Percentiles rank a stretch among this genome's conserved stretches.
These are phyloP conservation scores for Macrotrachela quadricornifera DNA, from an alignment of 1,140 invertebrate genomes.

Conservation along the genomic window DNA sequence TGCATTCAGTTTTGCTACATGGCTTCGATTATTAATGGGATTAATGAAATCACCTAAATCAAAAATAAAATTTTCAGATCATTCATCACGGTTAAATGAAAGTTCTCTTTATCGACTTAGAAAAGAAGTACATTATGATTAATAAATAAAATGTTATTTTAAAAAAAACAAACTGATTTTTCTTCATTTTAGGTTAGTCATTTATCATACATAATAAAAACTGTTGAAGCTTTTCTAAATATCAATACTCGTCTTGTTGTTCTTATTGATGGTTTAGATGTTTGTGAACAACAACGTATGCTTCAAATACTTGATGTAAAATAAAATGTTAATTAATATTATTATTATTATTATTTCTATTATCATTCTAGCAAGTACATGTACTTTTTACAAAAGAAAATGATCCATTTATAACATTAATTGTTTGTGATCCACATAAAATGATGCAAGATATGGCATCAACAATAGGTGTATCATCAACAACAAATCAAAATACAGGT, in stretches of 20 bases:
- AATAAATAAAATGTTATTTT: too few species aligned
- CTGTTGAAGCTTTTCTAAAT: constrained; percentile 65
- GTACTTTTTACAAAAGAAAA: constrained; percentile 71
- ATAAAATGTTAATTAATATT: too few species aligned
- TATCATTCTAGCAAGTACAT: constrained; percentile 39
- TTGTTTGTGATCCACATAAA: constrained; percentile 86
- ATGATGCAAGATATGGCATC: constrained; percentile 75
- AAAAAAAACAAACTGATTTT: not conserved
- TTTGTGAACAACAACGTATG: constrained; percentile 88
- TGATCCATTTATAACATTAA: constrained; percentile 70
- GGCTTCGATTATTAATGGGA: too few species aligned
- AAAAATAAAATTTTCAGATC: constrained; percentile 41
- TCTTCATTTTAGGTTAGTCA: too few species aligned
- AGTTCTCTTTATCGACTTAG: constrained; percentile 32
- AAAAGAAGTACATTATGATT: constrained; percentile 13
- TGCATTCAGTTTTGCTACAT: constrained; percentile 17
- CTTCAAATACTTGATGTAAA: constrained; percentile 30
- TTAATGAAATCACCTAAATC: constrained; percentile 35
- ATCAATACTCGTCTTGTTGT: constrained; percentile 78
- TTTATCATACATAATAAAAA: constrained; percentile 26
- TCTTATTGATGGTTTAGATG: constrained; percentile 85
- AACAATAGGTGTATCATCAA: constrained; percentile 34
- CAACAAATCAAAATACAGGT: too few species aligned
- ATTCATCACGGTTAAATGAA: constrained; percentile 60
- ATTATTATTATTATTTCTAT: too few species aligned